These are phyloP conservation scores for Oryctolagus cuniculus DNA, from an alignment of 2,113 vertebrate genomes.

Conservation along the genomic window DNA sequence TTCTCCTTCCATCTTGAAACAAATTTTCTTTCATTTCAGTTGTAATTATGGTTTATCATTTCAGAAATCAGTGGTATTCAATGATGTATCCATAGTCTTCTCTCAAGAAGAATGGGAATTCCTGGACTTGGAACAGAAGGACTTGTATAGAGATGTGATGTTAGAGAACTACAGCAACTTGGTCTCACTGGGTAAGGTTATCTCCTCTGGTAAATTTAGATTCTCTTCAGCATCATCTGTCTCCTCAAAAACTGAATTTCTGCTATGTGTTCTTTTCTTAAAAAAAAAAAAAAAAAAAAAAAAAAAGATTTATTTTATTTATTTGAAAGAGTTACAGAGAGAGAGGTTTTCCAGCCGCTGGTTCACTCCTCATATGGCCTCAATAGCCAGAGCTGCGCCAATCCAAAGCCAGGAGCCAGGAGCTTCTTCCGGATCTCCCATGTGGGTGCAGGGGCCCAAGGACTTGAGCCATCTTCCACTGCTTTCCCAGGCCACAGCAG, in stretches of 20 bases:
- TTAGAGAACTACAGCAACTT: slow-evolving; percentile 76
- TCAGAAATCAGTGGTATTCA: slow-evolving; percentile 75
- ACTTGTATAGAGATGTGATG: slow-evolving; percentile 77
- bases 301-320: too few relatives aligned
- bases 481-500: too few relatives aligned
- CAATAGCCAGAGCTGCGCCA: too few relatives aligned
- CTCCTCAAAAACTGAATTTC: slow-evolving; percentile 9
- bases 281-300: too few relatives aligned
- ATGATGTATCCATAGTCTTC: slow-evolving; percentile 73
- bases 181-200: slow-evolving; percentile 73
- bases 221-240: background rate
- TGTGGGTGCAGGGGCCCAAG: too few relatives aligned
- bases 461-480: too few relatives aligned
- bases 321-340: too few relatives aligned
- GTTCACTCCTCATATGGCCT: too few relatives aligned
- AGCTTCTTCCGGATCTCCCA: too few relatives aligned
- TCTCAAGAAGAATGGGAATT: slow-evolving; percentile 76
- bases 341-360: too few relatives aligned
- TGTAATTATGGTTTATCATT: slow-evolving; percentile 41
- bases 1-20: slow-evolving; percentile 46
- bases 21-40: slow-evolving; percentile 32
- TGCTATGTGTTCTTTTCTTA: background rate
- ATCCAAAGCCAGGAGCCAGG: too few relatives aligned
- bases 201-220: slow-evolving; percentile 18
- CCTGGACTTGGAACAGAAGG: slow-evolving; percentile 68